Base-by-base conservation (phyloP, 2,888 invertebrate genomes). In the Himalopsyche anomala region DNA sequence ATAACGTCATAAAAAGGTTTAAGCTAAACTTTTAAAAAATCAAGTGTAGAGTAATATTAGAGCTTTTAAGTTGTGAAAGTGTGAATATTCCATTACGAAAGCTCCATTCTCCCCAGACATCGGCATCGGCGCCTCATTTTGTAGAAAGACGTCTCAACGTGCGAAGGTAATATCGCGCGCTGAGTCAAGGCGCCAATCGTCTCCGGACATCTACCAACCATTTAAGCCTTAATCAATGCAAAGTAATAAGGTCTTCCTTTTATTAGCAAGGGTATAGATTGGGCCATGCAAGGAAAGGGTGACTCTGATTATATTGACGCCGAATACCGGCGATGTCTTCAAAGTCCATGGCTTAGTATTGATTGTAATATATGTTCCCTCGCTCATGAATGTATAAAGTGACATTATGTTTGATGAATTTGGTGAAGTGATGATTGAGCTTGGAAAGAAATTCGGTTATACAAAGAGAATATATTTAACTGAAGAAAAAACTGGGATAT, bases 151-250 rank as follows among this genome's bases (percentile, higher is more conserved):
- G 62, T 62, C 62, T 6, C 62, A 62, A 62, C 62, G 62, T 62
- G 62, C 62, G 62, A 62, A 62, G 62, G 62, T 62, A 62, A 62
- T 62, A 62, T 62, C 62, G 62, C 62, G 19, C n/a, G 62, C 62
- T 19, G 15, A 62, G 19, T 28, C 62, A 28, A 62, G 62, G 62
- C 62, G 62, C 62, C 62, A 62, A 62, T 62, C 62, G 19, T n/a
- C 62, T 62, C 62, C 62, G 62, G 62, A 62, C 62, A 28, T 62
- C 62, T 19, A 62, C 6, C 62, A 28, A 51, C 51, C 51, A 62
- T 62, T 62, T 62, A 62, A 62, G 62, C 62, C 62, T 62, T 62
- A 62, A 62, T 62, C 62, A 62, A 62, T 62, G 62, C 62, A 62
- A 62, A 62, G 62, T 62, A 62, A 62, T 62, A 62, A 62, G 62